Evolutionary conservation across 2,113 vertebrate genomes (phyloP), one percentile per base, ranked within the genome.

Genomic region (Brachypteracias leptosomus): DNA sequence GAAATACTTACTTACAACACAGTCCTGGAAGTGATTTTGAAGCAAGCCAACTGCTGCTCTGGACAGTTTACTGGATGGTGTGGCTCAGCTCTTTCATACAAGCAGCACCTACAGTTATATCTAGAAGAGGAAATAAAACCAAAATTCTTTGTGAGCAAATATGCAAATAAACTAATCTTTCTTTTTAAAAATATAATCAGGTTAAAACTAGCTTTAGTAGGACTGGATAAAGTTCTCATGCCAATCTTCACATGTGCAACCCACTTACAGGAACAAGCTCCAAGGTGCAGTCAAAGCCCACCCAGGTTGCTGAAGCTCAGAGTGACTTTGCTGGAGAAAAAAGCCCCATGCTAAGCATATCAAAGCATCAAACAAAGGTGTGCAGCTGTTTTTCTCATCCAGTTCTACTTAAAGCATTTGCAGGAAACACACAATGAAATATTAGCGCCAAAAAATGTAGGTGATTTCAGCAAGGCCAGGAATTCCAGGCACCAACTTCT

Each of bases 61-160:
- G 75, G 73, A 84, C 57, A 68, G 49, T 83, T 92, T 52, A 85
- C 71, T 95, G 89, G 91, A 80, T 91, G 73, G 19, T 47, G 70
- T 90, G 35, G 28, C 71, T 95, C 91, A 89, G 74, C 58, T 96
- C 83, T 92, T 96, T 88, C 78, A 77, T 83, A 85, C 55, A 88
- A 96, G 83, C 96, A 97, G 89, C 95, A 95, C 67, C 78, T 75
- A 95, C 11, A 90, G 84, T 86, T 96, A 51, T 88, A 85, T 71
- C 74, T 97, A 88, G 79, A 94, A 95, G 97, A 94, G 63, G 72
- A 96, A 94, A 94, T 13, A 95, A 71, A 90, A 76, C 18, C 68
- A 88, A 87, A 92, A 90, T 88, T 58, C 33, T 82, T 88, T 66
- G 51, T 86, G 58, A 93, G 81, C 28, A 89, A 92, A 91, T 19